Conservation (phyloP, 1,140 invertebrate species). For the Probaryconus sp. region DNA sequence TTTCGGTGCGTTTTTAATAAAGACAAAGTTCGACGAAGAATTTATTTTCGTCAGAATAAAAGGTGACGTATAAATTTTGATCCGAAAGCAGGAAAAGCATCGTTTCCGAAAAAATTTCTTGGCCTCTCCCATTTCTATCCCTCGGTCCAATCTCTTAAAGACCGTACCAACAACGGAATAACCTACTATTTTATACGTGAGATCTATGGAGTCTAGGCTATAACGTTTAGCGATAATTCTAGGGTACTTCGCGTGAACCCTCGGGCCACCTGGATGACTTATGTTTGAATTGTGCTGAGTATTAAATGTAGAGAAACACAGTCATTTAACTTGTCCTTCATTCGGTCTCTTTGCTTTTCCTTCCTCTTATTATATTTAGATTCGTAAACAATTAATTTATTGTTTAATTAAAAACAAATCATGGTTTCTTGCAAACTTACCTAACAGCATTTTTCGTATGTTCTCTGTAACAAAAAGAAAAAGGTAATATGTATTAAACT, state of each 20-base stretch:
- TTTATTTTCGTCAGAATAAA: no score
- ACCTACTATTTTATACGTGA: conserved; percentile 78
- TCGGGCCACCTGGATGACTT: conserved; percentile 70
- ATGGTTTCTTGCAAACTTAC: no score
- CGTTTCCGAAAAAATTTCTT: conserved; percentile 22
- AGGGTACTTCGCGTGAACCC: conserved; percentile 70
- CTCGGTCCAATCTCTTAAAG: conserved; percentile 70
- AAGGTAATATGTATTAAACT: no score
- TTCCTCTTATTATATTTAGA: no score
- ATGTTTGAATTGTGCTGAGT: conserved; percentile 64
- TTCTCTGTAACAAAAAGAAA: no score
- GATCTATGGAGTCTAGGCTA: conserved; percentile 78
- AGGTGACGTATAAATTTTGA: not conserved
- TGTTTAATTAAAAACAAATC: no score
- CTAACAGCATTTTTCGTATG: no score
- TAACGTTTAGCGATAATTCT: conserved; percentile 78
- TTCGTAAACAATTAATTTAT: no score
- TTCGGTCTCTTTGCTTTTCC: conserved; percentile 1
- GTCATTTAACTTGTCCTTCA: conserved; percentile 30
- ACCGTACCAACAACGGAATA: conserved; percentile 65
- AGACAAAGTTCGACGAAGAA: conserved; percentile 1
- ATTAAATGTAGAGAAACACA: conserved; percentile 50
- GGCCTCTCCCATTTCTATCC: conserved; percentile 40
- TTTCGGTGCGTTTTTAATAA: no score
- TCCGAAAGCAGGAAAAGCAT: conserved; percentile 18